Evolutionary conservation across 2,113 vertebrate genomes (phyloP).

Genomic region (Hylia prasina): DNA sequence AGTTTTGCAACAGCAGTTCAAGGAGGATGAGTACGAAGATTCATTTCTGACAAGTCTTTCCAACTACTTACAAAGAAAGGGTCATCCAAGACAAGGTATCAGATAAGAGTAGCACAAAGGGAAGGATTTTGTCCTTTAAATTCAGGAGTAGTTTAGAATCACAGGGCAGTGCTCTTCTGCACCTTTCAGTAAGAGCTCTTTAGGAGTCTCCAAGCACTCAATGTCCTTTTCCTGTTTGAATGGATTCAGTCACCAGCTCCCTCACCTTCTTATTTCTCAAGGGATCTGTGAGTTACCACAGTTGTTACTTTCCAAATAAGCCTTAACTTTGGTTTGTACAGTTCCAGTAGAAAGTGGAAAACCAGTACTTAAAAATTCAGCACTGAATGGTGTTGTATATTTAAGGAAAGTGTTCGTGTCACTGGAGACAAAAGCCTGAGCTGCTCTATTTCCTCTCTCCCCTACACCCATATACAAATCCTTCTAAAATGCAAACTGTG

Average conservation of each 20-base stretch:
- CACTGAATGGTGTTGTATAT: not conserved
- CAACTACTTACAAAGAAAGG: not conserved
- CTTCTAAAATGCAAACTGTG: not conserved
- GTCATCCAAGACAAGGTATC: not conserved
- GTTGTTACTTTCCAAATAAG: not conserved
- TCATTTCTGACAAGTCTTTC: not conserved
- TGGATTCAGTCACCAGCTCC: not conserved
- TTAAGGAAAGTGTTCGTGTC: not conserved
- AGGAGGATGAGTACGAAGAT: not conserved
- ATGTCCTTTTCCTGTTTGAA: not conserved
- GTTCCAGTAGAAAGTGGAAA: not conserved
- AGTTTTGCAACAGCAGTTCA: not conserved
- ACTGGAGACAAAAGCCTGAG: not conserved
- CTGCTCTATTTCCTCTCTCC: not conserved
- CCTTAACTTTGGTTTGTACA: not conserved
- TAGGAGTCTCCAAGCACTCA: fast-evolving
- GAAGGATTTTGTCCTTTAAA: too few relatives aligned
- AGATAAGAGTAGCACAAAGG: not conserved
- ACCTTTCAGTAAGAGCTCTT: not conserved
- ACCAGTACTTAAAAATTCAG: not conserved
- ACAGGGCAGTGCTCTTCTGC: not conserved
- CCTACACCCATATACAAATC: not conserved
- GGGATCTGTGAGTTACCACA: not conserved
- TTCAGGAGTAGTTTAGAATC: not conserved
- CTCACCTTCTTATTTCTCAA: not conserved